Evolutionary conservation across 2,113 vertebrate species (phyloP), one percentile per base, ranked within the genome.

Genomic region (Cochlearius cochlearius): DNA sequence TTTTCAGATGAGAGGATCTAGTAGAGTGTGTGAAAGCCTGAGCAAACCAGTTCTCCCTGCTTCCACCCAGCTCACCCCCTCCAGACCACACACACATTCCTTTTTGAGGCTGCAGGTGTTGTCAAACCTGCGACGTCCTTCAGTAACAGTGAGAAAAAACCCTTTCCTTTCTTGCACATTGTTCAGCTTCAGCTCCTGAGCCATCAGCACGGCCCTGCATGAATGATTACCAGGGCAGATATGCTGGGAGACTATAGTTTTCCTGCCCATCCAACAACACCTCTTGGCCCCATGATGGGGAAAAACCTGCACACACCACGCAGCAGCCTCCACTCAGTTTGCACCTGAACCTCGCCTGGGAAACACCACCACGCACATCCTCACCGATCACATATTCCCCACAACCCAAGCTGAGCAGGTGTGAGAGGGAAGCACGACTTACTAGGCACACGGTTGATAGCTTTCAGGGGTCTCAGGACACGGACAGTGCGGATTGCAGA

Each of bases 361-460:
- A 30, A 92, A 4, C 6, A 16, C 4, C 34, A 38, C 22, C 30
- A 56, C 27, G 30, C 4, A 2, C 32, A 67, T 19, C 34, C 23
- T 47, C 11, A 27, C 2, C 39, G 75, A 34, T 21, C 18, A 2
- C 2, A 3, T 22, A 32, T 25, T 83, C 20, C 56, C 15, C 55
- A 62, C 6, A 63, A 26, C 7, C 15, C 1, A 12, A 47, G 41
- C 5, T 14, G 25, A 69, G 63, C 26, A 27, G 30, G 41, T 17
- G 26, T 38, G 59, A 76, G 34, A 75, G 62, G 47, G 22, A 80
- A 92, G 30, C 15, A 27, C 1, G 2, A 99, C 99, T 99, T 97
- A 99, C 99, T 99, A 88, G 99, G 99, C 87, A 99, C 99, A 76
- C 99, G 98, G 98, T 99, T 99, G 98, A 99, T 99, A 96, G 99